phyloP scores from a whole-genome alignment of 2,888 invertebrate genomes.

The Glaucopsyche alexis region DNA sequence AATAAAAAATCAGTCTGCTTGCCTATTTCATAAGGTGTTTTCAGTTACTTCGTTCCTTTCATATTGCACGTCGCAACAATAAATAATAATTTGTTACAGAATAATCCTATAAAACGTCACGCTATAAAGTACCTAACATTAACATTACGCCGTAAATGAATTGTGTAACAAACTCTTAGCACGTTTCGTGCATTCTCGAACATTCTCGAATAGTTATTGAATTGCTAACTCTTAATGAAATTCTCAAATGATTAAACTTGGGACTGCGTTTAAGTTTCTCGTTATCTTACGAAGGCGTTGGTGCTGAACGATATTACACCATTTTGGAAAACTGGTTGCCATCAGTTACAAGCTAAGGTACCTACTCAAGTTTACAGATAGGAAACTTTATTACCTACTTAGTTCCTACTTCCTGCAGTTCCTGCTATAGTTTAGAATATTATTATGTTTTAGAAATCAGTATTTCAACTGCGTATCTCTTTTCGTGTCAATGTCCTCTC shows the following conservation, averaged over 20 bases:
- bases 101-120: neutral
- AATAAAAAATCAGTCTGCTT: too few species aligned
- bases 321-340: neutral
- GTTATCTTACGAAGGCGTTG: slow-evolving; percentile 7
- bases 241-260: slow-evolving; percentile 13
- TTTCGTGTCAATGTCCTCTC: too few species aligned
- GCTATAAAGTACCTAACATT: neutral
- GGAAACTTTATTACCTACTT: neutral
- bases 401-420: neutral
- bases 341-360: neutral
- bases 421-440: neutral
- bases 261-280: neutral
- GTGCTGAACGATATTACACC: slow-evolving; percentile 1
- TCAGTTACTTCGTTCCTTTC: too few species aligned
- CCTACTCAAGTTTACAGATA: neutral
- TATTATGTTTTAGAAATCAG: too few species aligned
- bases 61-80: neutral
- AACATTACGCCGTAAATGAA: neutral
- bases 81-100: neutral
- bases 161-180: slow-evolving; percentile 13
- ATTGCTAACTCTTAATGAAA: slow-evolving; percentile 23
- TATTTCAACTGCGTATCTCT: too few species aligned
- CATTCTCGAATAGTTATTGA: slow-evolving; percentile 1
- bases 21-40: too few species aligned
- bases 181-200: neutral